Conservation (phyloP, 2,797 vertebrate genomes). For the Aeoliscus strigatus region DNA sequence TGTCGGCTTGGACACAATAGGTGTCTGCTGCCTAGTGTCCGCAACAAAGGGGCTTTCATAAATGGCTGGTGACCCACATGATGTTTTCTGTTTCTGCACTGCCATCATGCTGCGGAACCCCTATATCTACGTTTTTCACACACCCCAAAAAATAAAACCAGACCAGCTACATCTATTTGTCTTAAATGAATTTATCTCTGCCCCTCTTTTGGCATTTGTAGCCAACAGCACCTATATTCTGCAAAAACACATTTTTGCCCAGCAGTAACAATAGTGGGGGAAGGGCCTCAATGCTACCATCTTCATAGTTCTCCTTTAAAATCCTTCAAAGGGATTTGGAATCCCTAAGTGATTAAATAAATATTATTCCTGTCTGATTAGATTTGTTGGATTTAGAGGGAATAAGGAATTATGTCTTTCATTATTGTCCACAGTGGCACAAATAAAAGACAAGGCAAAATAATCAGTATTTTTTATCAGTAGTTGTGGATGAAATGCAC, state of each 20-base stretch:
- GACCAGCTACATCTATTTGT: too few species aligned
- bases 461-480: background rate
- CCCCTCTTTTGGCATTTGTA: conserved; percentile 1
- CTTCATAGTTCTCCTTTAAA: background rate
- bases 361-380: too few species aligned
- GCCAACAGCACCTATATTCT: conserved; percentile 2
- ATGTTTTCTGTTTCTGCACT: conserved; percentile 38
- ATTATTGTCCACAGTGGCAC: background rate
- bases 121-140: conserved; percentile 6
- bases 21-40: conserved; percentile 68
- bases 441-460: background rate
- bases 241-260: background rate
- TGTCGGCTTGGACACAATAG: conserved; percentile 65
- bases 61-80: conserved; percentile 71
- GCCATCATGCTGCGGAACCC: conserved; percentile 28
- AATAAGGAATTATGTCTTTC: too few species aligned
- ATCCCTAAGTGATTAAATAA: too few species aligned
- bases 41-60: conserved; percentile 73
- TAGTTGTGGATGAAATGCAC: background rate
- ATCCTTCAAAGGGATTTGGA: too few species aligned
- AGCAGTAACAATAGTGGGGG: conserved; percentile 7
- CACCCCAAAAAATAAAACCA: background rate
- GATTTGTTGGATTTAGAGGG: too few species aligned
- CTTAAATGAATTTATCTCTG: too few species aligned
- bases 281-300: conserved; percentile 4